phyloP scores from a whole-genome alignment of 35 echinoderm and acorn worm genomes.

The Apostichopus californicus region DNA sequence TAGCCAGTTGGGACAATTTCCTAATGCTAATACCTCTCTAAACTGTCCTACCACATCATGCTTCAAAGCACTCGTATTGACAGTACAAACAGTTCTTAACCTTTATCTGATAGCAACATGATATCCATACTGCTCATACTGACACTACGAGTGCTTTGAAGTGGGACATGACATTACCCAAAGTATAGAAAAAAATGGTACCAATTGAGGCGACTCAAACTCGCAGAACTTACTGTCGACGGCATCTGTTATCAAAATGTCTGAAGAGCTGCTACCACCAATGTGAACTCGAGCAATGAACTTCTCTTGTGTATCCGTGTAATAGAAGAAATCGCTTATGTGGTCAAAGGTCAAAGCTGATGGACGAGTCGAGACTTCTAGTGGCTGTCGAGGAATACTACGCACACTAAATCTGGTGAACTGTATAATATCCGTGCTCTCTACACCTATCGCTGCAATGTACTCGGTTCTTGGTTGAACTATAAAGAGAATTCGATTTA shows the following conservation, averaged over 20 bases:
- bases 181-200: no score
- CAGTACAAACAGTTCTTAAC: no score
- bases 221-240: neutral
- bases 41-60: no score
- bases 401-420: neutral
- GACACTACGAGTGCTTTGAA: no score
- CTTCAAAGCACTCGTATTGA: no score
- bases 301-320: neutral
- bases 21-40: no score
- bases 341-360: neutral
- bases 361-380: neutral
- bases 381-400: neutral
- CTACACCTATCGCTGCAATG: neutral
- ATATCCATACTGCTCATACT: no score
- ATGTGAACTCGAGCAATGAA: neutral
- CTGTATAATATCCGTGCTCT: neutral
- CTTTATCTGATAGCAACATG: no score
- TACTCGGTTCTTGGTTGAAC: neutral
- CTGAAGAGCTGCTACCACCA: neutral
- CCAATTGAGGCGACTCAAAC: no score
- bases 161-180: no score
- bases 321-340: neutral
- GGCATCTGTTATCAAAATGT: neutral
- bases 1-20: no score
- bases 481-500: neutral